These are phyloP conservation scores for Tiliqua scincoides DNA, from an alignment of 2,113 vertebrate species.

Conservation along the genomic window DNA sequence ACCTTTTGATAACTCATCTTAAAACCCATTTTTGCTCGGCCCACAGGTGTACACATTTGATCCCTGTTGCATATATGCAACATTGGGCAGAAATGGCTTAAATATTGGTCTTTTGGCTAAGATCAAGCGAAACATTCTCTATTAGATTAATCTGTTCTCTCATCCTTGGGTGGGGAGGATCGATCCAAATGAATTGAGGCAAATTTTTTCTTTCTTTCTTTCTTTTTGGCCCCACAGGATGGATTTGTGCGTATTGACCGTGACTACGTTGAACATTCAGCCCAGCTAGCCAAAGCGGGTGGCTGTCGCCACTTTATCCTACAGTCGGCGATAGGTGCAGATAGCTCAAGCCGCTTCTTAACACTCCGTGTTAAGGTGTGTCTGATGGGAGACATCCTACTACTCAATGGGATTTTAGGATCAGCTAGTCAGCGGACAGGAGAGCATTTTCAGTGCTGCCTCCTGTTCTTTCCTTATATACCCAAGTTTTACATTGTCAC, in stretches of 20 bases:
- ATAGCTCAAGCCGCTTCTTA: constrained; percentile 80
- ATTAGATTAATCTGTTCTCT: too few relatives aligned
- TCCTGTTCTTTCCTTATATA: neutral
- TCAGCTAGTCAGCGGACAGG: constrained; percentile 16
- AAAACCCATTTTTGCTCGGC: too few relatives aligned
- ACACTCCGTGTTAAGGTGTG: constrained; percentile 79
- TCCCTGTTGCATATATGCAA: too few relatives aligned
- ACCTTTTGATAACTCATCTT: neutral
- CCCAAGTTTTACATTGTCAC: neutral
- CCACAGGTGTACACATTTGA: too few relatives aligned
- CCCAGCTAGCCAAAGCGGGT: constrained; percentile 82
- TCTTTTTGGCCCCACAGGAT: constrained; percentile 64
- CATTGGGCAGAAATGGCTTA: too few relatives aligned
- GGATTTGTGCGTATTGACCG: constrained; percentile 85
- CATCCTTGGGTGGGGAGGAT: too few relatives aligned
- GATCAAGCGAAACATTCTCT: too few relatives aligned
- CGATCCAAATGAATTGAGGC: neutral
- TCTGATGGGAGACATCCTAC: constrained; percentile 50
- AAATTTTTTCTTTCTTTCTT: too few relatives aligned
- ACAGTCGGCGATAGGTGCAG: constrained; percentile 80
- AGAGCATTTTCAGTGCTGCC: neutral
- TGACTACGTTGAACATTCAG: constrained; percentile 84
- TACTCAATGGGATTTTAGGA: neutral
- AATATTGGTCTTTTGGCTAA: too few relatives aligned
- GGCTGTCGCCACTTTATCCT: constrained; percentile 82